These are phyloP conservation scores for Epizoanthus rinbou DNA, from an alignment of 92 coral and sea anemone genomes.

Conservation along the genomic window DNA sequence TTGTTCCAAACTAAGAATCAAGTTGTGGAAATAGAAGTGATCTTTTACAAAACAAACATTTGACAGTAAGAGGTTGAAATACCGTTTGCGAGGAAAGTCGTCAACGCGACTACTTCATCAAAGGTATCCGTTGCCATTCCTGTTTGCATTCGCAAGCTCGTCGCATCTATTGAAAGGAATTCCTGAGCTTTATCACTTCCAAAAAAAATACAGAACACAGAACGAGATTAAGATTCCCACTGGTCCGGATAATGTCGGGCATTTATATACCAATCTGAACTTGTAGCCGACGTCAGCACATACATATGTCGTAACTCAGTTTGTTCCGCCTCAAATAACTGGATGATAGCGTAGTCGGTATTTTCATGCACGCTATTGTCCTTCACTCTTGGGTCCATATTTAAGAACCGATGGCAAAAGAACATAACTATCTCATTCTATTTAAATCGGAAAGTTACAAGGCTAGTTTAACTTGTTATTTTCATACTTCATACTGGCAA, in stretches of 20 bases:
- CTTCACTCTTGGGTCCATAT: not conserved
- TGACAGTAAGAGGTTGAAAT: not conserved
- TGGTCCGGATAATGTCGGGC: not conserved
- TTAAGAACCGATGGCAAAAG: too few species aligned
- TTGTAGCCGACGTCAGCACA: conserved; percentile 18
- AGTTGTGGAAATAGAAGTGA: too few species aligned
- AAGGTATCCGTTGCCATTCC: conserved; percentile 27
- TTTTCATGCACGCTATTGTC: not conserved
- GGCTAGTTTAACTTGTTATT: too few species aligned
- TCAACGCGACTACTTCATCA: conserved; percentile 11
- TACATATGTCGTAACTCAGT: not conserved
- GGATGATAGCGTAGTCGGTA: not conserved
- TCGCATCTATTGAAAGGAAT: not conserved
- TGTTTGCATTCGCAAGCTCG: not conserved
- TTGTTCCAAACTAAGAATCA: not conserved
- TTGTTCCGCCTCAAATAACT: conserved; percentile 11
- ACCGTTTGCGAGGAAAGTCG: conserved; percentile 32
- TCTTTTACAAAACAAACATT: not conserved
- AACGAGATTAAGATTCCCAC: not conserved
- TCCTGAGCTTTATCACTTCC: not conserved
- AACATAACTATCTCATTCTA: too few species aligned
- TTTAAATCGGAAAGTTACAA: too few species aligned
- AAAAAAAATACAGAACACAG: too few species aligned
- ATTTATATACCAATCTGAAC: not conserved
- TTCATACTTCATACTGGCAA: too few species aligned